Base-by-base conservation (phyloP, 2,797 vertebrate species). In the Champsocephalus esox region DNA sequence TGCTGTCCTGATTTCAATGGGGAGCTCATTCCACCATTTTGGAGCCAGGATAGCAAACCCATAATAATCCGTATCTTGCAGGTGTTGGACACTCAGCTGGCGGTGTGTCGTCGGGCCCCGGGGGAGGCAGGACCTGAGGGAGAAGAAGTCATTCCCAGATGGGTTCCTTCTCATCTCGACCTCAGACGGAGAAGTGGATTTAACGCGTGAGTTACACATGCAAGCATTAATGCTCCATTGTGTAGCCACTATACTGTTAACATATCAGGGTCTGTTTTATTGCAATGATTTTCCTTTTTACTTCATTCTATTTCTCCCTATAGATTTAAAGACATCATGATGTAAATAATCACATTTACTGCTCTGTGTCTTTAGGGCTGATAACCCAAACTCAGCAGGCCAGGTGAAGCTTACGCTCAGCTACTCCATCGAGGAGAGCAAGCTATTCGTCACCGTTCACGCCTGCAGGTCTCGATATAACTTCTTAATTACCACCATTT, bases 361-460 rank as follows among this genome's bases (percentile, higher is more conserved):
- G 13, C 1, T 21, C 32, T 64, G 16, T 83, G 51, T 83, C 17
- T 90, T 45, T 32, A 94, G 94, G 17, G 41, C 11, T 14, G 94
- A 93, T 1, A 87, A 84, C 28, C 2, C 69, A 14, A 6, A 50
- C 87, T 2, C 87, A 73, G 8, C 82, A 72, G 84, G 91, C 5
- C 96, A 97, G 83, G 90, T 98, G 83, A 96, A 95, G 77, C 94
- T 98, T 4, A 95, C 96, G 0, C 60, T 97, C 1, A 94, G 91
- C 87, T 97, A 96, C 86, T 95, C 95, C 64, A 34, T 51, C 11
- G 96, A 96, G 8, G 96, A 97, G 50, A 94, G 83, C 57, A 95
- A 95, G 84, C 94, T 98, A 56, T 90, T 95, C 80, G 94, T 96
- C 92, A 94, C 94, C 0, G 77, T 98, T 21, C 94, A 97, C 65